Base-by-base conservation (phyloP, 2,113 vertebrate species). In the Trogon surrucura region DNA sequence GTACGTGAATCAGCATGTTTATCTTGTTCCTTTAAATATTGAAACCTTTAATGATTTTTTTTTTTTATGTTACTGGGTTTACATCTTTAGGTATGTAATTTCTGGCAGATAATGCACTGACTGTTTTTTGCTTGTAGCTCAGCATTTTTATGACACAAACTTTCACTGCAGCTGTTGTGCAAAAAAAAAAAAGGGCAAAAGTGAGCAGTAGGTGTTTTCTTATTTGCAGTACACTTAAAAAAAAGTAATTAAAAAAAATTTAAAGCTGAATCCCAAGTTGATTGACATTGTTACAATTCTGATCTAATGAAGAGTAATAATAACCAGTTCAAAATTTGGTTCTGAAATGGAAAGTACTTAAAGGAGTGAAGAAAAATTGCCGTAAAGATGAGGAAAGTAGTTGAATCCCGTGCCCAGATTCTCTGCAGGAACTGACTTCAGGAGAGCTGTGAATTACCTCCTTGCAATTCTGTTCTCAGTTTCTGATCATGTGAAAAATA, bases 1-100 rank as follows among this genome's bases (percentile, higher is more conserved):
- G 0, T 50, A 21, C 0, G 0, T 51, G 7, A 56, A 27, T 71
- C 8, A 32, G 11, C 16, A 19, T 29, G 14, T 23, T 75, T 73
- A 13, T 10, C 26, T 56, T 74, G 7, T 79, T 83, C 27, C 16
- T 5, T 71, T 77, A 67, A 85, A 10, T 75, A 21, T 57, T 50
- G 70, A 71, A 81, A 58, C 5, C 1, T 78, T 75, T 60, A 22
- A 18, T 71, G 16, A 4, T 66, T 5, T 72, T 47, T 62, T 17
- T 16, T 56, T 34, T 11, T 41, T 29, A 29, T 85, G 12, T 16
- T 56, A 53, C 56, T 69, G 36, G 67, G 58, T 56, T 4, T 16
- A 82, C 29, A 79, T 91, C 6, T 69, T 44, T 9, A 90, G 27
- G 16, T 45, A 17, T 21, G 16, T 80, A 23, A 6, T 32, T 65